phyloP scores from a whole-genome alignment of 1,140 invertebrate species.

The Papilio polytes region DNA sequence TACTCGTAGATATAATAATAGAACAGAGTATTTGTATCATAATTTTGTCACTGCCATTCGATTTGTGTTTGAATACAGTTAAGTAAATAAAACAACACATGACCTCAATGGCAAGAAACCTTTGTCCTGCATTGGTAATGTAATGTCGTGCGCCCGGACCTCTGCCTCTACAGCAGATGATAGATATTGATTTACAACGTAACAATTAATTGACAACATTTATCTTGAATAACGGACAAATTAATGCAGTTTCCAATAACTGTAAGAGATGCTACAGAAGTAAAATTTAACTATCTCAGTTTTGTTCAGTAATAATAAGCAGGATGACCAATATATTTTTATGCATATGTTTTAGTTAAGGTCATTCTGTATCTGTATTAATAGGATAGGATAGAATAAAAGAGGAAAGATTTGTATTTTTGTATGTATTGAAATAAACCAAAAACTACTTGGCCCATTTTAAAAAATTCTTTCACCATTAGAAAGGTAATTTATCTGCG shows the following conservation, averaged over 20 bases:
- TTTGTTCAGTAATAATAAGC: too few species aligned
- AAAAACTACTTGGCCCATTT: too few species aligned
- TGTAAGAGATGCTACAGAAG: neutral
- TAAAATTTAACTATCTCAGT: too few species aligned
- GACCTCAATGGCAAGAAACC: constrained; percentile 29
- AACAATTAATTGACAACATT: constrained; percentile 38
- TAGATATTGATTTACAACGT: constrained; percentile 37
- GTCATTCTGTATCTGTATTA: too few species aligned
- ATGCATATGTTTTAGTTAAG: too few species aligned
- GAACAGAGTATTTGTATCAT: neutral
- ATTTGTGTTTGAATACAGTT: neutral
- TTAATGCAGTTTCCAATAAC: neutral
- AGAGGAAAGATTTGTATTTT: too few species aligned
- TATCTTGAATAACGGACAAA: constrained; percentile 38
- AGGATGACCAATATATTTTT: too few species aligned
- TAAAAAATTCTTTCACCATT: too few species aligned
- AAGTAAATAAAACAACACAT: neutral
- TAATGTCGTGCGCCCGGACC: constrained; percentile 26
- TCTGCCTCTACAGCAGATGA: constrained; percentile 22
- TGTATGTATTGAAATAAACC: too few species aligned
- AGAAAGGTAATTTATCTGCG: too few species aligned
- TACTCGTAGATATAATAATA: too few species aligned
- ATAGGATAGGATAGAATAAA: too few species aligned
- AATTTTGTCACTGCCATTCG: neutral
- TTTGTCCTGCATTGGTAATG: constrained; percentile 37